Evolutionary conservation across 2,797 vertebrate genomes (phyloP).

Genomic region (Myotis findleyi): DNA sequence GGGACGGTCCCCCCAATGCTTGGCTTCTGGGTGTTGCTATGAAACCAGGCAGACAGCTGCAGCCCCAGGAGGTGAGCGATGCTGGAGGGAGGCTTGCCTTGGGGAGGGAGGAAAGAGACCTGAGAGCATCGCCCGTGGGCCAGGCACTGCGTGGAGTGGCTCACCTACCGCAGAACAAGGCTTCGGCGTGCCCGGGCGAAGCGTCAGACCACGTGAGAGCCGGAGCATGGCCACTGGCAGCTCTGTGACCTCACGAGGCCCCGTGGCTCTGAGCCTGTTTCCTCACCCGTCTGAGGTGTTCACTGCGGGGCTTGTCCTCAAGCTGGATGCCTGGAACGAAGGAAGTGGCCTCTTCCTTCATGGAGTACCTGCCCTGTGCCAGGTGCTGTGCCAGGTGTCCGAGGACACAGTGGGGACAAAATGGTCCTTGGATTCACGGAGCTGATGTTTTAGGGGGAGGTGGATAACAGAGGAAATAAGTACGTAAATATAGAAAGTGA

Average conservation of each 20-base stretch:
- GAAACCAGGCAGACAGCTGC: background rate
- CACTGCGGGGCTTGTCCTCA: background rate
- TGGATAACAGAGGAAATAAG: background rate
- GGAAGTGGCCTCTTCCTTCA: fast-evolving
- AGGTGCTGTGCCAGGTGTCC: background rate
- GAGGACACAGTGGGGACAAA: background rate
- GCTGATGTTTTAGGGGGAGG: background rate
- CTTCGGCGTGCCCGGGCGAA: background rate
- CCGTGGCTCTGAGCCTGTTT: background rate
- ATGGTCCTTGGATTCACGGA: background rate
- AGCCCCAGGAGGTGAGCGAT: background rate
- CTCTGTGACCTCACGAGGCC: background rate
- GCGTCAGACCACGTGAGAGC: fast-evolving
- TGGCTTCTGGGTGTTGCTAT: background rate
- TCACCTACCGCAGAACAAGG: fast-evolving
- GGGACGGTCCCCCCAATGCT: fast-evolving
- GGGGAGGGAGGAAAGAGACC: background rate
- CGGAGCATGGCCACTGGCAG: background rate
- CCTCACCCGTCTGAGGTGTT: fast-evolving
- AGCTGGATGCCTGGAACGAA: too few relatives aligned
- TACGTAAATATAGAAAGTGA: background rate
- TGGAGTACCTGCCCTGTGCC: background rate
- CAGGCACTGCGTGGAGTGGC: fast-evolving
- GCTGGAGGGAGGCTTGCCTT: background rate
- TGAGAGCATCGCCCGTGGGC: background rate